Conservation (phyloP, 2,113 vertebrate genomes). For the Xiphophorus hellerii region DNA sequence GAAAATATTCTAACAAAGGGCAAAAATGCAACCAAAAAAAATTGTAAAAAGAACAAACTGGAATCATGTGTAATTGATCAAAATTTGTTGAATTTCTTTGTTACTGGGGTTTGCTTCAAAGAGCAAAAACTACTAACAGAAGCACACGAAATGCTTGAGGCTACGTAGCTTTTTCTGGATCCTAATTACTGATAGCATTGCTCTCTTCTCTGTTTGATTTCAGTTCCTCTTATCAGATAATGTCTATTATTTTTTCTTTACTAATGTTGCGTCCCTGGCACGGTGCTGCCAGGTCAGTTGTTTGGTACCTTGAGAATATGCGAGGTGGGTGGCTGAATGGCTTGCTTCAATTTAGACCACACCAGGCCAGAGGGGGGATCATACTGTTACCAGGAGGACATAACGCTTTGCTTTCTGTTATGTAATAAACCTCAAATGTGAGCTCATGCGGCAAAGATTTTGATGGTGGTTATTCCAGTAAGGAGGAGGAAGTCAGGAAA, state of each 20-base stretch:
- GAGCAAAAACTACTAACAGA: background rate
- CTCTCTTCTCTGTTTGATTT: conserved; percentile 20
- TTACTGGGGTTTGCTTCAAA: conserved; percentile 6
- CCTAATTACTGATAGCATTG: conserved; percentile 3
- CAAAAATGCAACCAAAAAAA: background rate
- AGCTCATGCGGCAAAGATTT: background rate
- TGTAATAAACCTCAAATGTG: conserved; percentile 64
- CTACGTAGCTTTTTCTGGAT: background rate
- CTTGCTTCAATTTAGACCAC: conserved; percentile 32
- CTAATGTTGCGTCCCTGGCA: conserved; percentile 12
- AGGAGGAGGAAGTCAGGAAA: background rate
- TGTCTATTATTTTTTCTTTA: background rate
- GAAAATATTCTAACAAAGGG: background rate
- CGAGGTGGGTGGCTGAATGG: conserved; percentile 30
- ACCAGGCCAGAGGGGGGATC: conserved; percentile 48
- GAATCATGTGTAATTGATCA: background rate
- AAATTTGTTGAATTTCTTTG: conserved; percentile 9
- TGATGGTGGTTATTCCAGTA: background rate
- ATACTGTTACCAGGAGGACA: conserved; percentile 62
- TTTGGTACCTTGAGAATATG: conserved; percentile 32
- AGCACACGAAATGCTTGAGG: background rate
- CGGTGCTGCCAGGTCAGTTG: conserved; percentile 16
- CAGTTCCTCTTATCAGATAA: conserved; percentile 34
- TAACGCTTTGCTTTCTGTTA: conserved; percentile 47
- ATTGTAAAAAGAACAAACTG: background rate